Conservation (phyloP, 2,113 vertebrate species). For the Petromus typicus region DNA sequence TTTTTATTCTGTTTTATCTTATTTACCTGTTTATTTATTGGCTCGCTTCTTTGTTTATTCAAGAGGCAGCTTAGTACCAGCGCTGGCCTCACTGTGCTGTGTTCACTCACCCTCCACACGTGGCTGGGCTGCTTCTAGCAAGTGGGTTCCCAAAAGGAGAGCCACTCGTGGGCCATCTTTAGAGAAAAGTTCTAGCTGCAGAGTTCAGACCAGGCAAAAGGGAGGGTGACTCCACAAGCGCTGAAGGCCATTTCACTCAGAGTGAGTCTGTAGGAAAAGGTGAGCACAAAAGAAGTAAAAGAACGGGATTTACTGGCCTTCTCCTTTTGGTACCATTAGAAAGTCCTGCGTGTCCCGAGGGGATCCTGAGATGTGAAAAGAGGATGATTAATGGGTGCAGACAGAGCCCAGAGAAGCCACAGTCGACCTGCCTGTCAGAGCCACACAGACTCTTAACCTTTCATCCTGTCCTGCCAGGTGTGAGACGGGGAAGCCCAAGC, state of each 20-base stretch:
- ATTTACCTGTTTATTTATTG: background rate
- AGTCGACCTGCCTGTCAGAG: too few relatives aligned
- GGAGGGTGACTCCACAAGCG: too few relatives aligned
- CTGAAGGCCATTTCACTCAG: too few relatives aligned
- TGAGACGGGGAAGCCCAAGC: background rate
- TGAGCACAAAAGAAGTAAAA: background rate
- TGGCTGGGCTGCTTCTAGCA: background rate
- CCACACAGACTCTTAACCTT: background rate
- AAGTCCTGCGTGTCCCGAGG: background rate
- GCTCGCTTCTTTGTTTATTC: background rate
- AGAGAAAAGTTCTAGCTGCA: too few relatives aligned
- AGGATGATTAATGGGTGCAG: background rate
- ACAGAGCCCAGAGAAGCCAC: background rate
- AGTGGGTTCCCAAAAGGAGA: background rate
- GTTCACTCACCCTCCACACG: fast-evolving
- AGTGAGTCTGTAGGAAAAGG: background rate
- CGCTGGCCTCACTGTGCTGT: background rate
- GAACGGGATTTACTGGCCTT: background rate
- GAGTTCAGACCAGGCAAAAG: background rate
- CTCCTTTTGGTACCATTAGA: background rate
- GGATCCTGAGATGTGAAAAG: background rate
- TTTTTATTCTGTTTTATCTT: background rate
- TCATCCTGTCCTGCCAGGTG: background rate
- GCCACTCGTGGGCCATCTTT: background rate
- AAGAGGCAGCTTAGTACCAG: background rate